A percentile compares a stretch with the other conserved stretches of the same genome.
Evolutionary conservation across 2,888 invertebrate genomes (phyloP).

Genomic region (Synanthedon formicaeformis): DNA sequence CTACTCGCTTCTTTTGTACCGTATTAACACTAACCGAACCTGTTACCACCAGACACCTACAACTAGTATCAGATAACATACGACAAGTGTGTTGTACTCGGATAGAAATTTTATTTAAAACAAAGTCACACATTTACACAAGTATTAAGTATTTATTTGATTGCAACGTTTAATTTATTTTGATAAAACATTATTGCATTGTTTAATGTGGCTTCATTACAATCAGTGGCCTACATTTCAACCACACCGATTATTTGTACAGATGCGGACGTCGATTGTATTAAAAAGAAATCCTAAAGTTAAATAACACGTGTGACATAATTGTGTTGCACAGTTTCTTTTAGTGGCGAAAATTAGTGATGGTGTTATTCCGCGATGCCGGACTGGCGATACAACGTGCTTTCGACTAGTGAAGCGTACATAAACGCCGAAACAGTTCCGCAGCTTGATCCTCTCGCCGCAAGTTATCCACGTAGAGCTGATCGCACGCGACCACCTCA

Average conservation of each 20-base stretch:
- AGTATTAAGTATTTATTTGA: not conserved
- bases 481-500: conserved; percentile 59
- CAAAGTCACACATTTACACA: too few relatives aligned
- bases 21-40: conserved; percentile 13
- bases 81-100: not conserved
- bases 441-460: conserved; percentile 47
- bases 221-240: conserved; percentile 17
- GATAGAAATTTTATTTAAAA: too few relatives aligned
- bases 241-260: conserved; percentile 29
- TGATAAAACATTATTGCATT: not conserved
- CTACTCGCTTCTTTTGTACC: conserved; percentile 15
- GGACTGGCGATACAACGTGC: conserved; percentile 68
- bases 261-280: conserved; percentile 43
- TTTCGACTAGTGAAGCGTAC: conserved; percentile 66
- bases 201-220: not conserved
- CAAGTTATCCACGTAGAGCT: conserved; percentile 65
- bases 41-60: conserved; percentile 10
- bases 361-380: conserved; percentile 59
- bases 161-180: not conserved
- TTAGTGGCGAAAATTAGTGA: conserved; percentile 36
- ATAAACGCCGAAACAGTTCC: conserved; percentile 42
- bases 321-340: conserved; percentile 10
- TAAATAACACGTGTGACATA: too few relatives aligned
- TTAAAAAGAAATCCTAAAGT: conserved; percentile 15
- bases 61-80: conserved; percentile 14